Percentiles rank a stretch among this genome's conserved stretches.
These are phyloP conservation scores for Acanthiza pusilla DNA, from an alignment of 2,797 vertebrate genomes.

Conservation along the genomic window DNA sequence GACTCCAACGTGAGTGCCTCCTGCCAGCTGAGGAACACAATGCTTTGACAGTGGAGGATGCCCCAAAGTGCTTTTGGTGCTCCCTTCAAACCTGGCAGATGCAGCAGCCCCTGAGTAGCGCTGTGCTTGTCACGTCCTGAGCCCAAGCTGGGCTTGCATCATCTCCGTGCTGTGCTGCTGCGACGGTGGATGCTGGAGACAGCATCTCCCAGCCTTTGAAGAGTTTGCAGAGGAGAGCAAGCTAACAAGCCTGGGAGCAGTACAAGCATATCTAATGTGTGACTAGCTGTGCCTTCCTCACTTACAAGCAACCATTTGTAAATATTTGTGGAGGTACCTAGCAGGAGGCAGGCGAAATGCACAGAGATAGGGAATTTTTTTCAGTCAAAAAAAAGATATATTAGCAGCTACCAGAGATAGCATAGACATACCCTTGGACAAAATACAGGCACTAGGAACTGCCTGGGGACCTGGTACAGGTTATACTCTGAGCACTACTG, in stretches of 20 bases:
- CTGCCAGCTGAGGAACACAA: neutral
- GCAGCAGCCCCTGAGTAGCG: neutral
- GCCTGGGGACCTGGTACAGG: neutral
- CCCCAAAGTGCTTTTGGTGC: neutral
- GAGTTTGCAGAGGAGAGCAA: neutral
- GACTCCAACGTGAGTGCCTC: neutral
- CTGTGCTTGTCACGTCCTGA: accelerated
- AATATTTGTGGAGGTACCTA: neutral
- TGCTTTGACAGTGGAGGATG: neutral
- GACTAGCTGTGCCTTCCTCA: neutral
- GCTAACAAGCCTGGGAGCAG: neutral
- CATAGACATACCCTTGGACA: neutral
- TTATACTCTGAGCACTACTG: neutral
- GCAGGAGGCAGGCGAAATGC: neutral
- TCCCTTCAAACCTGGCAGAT: neutral
- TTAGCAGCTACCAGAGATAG: neutral
- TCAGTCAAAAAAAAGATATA: neutral
- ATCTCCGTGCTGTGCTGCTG: neutral
- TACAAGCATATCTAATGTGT: neutral
- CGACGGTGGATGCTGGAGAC: accelerated
- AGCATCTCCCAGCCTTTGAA: neutral
- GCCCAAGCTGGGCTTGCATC: neutral
- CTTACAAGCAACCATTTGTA: neutral
- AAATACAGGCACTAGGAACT: neutral
- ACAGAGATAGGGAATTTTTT: neutral